phyloP scores from a whole-genome alignment of 2,113 vertebrate genomes.

The Gadus macrocephalus region DNA sequence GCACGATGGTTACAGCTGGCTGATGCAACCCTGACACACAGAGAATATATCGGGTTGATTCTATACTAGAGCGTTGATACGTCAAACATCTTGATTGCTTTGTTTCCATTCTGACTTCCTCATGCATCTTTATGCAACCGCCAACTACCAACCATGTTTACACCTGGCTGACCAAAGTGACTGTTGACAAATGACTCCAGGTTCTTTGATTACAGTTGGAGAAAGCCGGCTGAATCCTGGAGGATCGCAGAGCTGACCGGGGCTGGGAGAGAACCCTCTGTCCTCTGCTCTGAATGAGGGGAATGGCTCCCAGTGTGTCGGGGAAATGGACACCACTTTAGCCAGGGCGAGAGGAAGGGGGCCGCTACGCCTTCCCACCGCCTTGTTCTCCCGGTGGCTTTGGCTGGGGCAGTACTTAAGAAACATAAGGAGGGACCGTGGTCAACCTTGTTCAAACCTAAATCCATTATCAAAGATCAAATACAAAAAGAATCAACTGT shows the following conservation, averaged over 20 bases:
- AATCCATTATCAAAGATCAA: too few relatives aligned
- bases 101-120: too few relatives aligned
- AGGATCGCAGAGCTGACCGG: constrained; percentile 32
- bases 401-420: too few relatives aligned
- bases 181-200: constrained; percentile 67
- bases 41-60: too few relatives aligned
- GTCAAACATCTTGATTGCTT: too few relatives aligned
- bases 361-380: not conserved
- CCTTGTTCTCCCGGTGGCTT: too few relatives aligned
- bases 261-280: constrained; percentile 36
- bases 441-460: too few relatives aligned
- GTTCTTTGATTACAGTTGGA: constrained; percentile 66
- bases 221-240: constrained; percentile 39
- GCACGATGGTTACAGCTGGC: too few relatives aligned
- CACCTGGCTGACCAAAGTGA: constrained; percentile 1
- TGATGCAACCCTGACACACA: too few relatives aligned
- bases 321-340: constrained; percentile 56
- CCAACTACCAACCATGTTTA: constrained; percentile 63
- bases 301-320: constrained; percentile 42
- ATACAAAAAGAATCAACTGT: too few relatives aligned
- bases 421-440: too few relatives aligned
- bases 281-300: constrained; percentile 50
- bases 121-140: constrained; percentile 27
- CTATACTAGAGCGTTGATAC: too few relatives aligned
- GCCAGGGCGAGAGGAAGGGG: constrained; percentile 16